Conservation (phyloP, 2,888 invertebrate species). For the Macaria liturata region DNA sequence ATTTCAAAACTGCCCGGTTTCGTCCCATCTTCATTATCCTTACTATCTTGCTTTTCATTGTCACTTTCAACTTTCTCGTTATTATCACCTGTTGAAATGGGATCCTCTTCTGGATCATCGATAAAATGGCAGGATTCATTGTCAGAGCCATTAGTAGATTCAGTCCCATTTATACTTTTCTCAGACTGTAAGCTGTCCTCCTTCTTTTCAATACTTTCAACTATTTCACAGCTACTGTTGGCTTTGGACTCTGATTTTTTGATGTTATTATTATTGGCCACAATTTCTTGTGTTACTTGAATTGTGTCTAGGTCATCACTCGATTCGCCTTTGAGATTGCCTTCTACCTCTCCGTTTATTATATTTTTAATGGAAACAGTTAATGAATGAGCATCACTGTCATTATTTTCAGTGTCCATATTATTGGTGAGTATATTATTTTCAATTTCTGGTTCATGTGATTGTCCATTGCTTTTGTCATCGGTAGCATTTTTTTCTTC, state of each 20-base stretch:
- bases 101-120: background rate
- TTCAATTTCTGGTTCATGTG: too few relatives aligned
- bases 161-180: background rate
- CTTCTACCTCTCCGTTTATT: background rate
- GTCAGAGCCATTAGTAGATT: background rate
- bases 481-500: too few relatives aligned
- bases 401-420: background rate
- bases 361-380: background rate
- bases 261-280: background rate
- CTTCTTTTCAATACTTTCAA: background rate
- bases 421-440: background rate
- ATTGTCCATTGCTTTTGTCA: too few relatives aligned
- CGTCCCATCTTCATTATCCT: background rate
- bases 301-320: background rate
- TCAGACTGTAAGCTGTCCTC: background rate
- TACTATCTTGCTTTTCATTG: background rate
- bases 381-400: background rate
- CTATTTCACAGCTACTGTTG: background rate
- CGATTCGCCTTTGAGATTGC: background rate
- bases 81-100: background rate
- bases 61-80: background rate
- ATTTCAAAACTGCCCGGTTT: background rate
- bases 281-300: background rate
- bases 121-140: background rate
- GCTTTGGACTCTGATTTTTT: background rate